Evolutionary conservation across 2,797 vertebrate species (phyloP), one percentile per base, ranked within the genome.

Genomic region (Cuculus canorus): DNA sequence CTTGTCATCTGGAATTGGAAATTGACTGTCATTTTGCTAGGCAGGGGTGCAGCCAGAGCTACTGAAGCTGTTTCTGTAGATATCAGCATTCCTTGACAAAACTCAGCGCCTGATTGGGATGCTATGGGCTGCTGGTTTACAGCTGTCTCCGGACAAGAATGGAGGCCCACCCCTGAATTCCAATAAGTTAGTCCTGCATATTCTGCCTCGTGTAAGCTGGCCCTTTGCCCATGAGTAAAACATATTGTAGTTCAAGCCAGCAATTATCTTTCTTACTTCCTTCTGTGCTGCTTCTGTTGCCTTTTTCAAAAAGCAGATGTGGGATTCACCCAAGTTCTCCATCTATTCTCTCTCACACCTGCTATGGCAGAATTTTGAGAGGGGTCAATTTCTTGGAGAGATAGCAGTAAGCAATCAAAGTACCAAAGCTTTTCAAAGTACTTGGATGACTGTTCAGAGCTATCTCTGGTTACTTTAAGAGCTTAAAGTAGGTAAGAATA

Each of bases 91-190:
- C 98, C 98, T 98, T 97, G 98, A 98, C 98, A 97, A 98, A 98
- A 98, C 97, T 97, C 97, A 2, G 95, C 93, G 98, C 99, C 99
- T 99, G 99, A 98, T 99, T 99, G 99, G 91, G 98, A 98, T 98
- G 98, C 98, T 98, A 99, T 98, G 99, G 99, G 98, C 99, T 98
- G 98, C 98, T 99, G 99, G 97, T 98, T 98, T 99, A 98, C 99
- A 99, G 98, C 99, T 99, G 99, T 98, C 99, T 99, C 98, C 87
- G 98, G 98, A 98, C 99, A 98, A 97, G 98, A 98, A 97, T 50
- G 95, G 97, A 98, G 98, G 98, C 98, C 98, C 98, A 98, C 98
- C 98, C 98, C 98, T 98, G 99, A 98, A 99, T 99, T 98, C 98
- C 99, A 99, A 99, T 99, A 98, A 99, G 98, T 98, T 97, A 97